A percentile compares a stretch with the other conserved stretches of the same genome.
Evolutionary conservation across 2,113 vertebrate species (phyloP).

Genomic region (Thalassarche chlororhynchos): DNA sequence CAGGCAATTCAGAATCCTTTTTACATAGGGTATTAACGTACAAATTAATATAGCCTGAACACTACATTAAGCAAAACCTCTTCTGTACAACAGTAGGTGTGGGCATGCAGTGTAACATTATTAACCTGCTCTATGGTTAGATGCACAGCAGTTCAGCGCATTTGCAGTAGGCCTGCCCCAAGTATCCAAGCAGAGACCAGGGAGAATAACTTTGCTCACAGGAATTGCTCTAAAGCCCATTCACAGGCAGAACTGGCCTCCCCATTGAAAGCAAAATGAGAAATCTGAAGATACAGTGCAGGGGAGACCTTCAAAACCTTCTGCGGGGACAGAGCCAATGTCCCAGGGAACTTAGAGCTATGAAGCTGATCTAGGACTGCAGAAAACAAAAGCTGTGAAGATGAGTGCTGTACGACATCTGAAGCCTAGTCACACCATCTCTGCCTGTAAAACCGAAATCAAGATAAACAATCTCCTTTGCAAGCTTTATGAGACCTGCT

Average conservation of each 20-base stretch:
- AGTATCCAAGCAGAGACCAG: neutral
- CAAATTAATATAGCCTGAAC: neutral
- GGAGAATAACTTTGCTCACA: neutral
- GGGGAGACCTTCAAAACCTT: neutral
- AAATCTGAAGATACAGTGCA: neutral
- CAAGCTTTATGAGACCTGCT: neutral
- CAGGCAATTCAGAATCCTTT: neutral
- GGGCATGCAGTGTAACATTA: neutral
- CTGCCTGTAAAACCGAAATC: neutral
- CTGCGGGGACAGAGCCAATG: neutral
- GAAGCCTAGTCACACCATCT: neutral
- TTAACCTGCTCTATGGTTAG: neutral
- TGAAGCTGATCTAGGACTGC: neutral
- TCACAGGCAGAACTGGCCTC: neutral
- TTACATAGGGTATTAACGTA: neutral
- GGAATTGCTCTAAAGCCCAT: neutral
- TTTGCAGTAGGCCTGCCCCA: neutral
- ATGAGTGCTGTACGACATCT: neutral
- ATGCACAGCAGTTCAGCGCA: neutral
- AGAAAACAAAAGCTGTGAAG: neutral
- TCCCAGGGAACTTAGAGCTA: neutral
- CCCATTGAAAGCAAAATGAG: neutral
- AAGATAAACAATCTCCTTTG: neutral
- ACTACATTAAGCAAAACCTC: neutral
- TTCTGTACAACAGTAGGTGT: neutral